Conservation (phyloP, 92 coral and sea anemone species). For the Isaurus tuberculatus region DNA sequence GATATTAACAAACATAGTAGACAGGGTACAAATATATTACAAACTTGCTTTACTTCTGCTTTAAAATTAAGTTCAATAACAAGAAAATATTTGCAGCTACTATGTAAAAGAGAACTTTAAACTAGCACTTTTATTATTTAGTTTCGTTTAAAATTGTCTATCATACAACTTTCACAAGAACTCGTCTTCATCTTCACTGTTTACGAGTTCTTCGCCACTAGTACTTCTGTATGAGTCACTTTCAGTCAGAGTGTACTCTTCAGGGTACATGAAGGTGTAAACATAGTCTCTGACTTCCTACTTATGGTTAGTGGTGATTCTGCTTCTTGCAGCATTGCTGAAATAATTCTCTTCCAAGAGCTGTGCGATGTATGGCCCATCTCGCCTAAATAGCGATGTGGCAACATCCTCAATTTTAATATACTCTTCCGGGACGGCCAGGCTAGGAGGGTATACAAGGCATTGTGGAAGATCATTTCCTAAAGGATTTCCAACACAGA, state of each 20-base stretch:
- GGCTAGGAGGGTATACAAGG: conserved; percentile 42
- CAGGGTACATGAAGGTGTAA: no score
- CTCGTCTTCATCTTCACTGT: neutral
- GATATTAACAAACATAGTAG: neutral
- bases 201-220: neutral
- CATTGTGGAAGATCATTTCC: conserved; percentile 42
- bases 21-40: neutral
- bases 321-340: no score
- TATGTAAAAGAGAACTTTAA: no score
- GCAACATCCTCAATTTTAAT: conserved; percentile 39
- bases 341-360: no score
- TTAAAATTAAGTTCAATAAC: no score
- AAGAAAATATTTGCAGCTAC: neutral
- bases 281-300: no score
- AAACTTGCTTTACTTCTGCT: neutral
- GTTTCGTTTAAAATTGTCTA: no score
- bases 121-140: no score
- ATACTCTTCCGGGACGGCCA: conserved; percentile 50
- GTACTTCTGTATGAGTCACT: neutral
- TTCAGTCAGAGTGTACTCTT: neutral
- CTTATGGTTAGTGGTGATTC: no score
- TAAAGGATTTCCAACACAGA: neutral
- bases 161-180: neutral
- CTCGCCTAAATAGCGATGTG: conserved; percentile 8
- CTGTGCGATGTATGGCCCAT: no score